A percentile compares a stretch with the other conserved stretches of the same genome.
Conservation (phyloP, 2,888 invertebrate genomes). For the Gasteruption jaculator region DNA sequence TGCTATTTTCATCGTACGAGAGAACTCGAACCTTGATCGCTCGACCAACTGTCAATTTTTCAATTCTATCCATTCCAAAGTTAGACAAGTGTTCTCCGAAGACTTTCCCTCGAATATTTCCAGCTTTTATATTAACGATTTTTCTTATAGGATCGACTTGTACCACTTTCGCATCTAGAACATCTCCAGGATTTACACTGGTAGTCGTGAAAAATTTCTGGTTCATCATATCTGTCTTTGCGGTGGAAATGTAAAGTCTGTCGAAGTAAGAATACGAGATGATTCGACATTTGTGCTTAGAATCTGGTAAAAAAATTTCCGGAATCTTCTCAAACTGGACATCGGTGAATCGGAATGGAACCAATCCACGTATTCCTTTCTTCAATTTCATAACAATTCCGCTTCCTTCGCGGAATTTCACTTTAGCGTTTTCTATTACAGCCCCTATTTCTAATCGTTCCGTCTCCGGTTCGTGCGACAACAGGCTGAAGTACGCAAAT, state of each 20-base stretch:
- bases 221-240: slow-evolving; percentile 57
- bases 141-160: slow-evolving; percentile 29
- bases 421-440: slow-evolving; percentile 58
- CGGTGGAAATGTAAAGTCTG: slow-evolving; percentile 64
- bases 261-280: slow-evolving; percentile 65
- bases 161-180: slow-evolving; percentile 32
- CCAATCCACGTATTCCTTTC: slow-evolving; percentile 36
- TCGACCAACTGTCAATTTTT: slow-evolving; percentile 57
- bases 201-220: slow-evolving; percentile 55
- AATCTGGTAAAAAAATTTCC: slow-evolving; percentile 54
- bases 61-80: slow-evolving; percentile 40
- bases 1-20: slow-evolving; percentile 50
- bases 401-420: slow-evolving; percentile 49
- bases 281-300: slow-evolving; percentile 55
- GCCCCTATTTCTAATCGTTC: slow-evolving; percentile 56
- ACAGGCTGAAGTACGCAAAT: slow-evolving; percentile 62
- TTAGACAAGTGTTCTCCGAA: slow-evolving; percentile 35
- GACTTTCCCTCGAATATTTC: slow-evolving; percentile 33
- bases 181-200: slow-evolving; percentile 35
- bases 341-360: slow-evolving; percentile 38
- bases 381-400: slow-evolving; percentile 46
- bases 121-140: slow-evolving; percentile 33
- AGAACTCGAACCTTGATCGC: slow-evolving; percentile 61
- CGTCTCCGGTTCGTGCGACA: slow-evolving; percentile 30
- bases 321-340: slow-evolving; percentile 44